phyloP scores from a whole-genome alignment of 2,888 invertebrate genomes.

The Orchestes rusci region DNA sequence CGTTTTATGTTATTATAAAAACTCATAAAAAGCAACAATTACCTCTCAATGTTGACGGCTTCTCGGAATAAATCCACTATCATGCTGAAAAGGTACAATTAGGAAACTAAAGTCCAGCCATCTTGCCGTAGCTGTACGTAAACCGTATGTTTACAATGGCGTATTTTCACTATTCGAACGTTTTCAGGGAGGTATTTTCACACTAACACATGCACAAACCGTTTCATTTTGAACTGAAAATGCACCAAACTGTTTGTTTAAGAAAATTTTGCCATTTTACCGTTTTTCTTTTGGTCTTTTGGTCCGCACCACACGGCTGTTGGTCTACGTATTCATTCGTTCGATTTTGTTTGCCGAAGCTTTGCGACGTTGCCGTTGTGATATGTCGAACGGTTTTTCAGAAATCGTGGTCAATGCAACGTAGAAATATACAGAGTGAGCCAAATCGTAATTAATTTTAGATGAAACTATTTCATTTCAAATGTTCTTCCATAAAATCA shows the following conservation, averaged over 20 bases:
- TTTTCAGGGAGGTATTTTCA: constrained; percentile 26
- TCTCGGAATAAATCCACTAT: constrained; percentile 58
- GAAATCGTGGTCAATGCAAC: no score
- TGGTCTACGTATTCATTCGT: constrained; percentile 37
- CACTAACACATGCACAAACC: constrained; percentile 32
- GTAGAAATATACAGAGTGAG: no score
- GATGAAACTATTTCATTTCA: no score
- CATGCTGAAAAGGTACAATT: constrained; percentile 65
- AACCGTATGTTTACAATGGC: constrained; percentile 34
- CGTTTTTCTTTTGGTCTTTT: constrained; percentile 39
- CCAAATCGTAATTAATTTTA: no score
- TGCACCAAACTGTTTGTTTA: constrained; percentile 31
- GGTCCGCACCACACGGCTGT: constrained; percentile 39
- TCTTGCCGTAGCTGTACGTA: constrained; percentile 44
- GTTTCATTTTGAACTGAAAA: constrained; percentile 29
- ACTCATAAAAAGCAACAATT: constrained; percentile 30
- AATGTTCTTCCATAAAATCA: no score
- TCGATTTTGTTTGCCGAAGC: no score
- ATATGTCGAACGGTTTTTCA: no score
- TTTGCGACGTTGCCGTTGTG: constrained; percentile 11
- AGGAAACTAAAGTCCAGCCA: constrained; percentile 66
- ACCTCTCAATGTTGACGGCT: constrained; percentile 59
- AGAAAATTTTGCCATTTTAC: constrained; percentile 34
- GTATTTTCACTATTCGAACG: constrained; percentile 27
- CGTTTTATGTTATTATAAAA: not conserved